These are phyloP conservation scores for Pachycephus smyrnensis DNA, from an alignment of 2,888 invertebrate species.

Conservation along the genomic window DNA sequence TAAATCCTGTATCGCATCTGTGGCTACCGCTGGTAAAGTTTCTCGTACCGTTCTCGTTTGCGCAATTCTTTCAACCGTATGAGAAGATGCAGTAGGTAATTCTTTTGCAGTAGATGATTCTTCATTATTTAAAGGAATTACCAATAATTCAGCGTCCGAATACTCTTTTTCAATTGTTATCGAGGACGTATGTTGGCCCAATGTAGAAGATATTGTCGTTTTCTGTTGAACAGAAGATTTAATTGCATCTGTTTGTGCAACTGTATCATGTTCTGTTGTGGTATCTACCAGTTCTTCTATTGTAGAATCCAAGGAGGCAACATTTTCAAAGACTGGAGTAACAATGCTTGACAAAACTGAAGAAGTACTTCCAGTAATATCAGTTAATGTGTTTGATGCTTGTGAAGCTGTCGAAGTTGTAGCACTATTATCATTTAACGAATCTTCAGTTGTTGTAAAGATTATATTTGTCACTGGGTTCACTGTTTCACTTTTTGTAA, in stretches of 20 bases:
- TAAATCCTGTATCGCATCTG: neutral
- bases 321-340: neutral
- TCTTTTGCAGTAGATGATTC: neutral
- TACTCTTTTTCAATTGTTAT: neutral
- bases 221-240: neutral
- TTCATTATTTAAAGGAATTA: neutral
- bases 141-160: neutral
- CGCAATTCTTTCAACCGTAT: neutral
- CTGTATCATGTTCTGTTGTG: neutral
- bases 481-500: neutral
- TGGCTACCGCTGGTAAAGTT: neutral
- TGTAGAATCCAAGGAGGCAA: neutral
- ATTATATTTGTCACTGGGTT: neutral
- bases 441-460: neutral
- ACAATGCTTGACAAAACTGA: neutral
- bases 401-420: neutral
- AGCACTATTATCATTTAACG: neutral
- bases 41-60: neutral
- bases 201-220: neutral
- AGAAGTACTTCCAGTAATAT: neutral
- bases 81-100: neutral
- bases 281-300: neutral
- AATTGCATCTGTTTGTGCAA: neutral
- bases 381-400: neutral
- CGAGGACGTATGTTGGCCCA: neutral